Evolutionary conservation across 2,888 invertebrate species (phyloP), one percentile per base, ranked within the genome.

Genomic region (Hydraecia micacea): DNA sequence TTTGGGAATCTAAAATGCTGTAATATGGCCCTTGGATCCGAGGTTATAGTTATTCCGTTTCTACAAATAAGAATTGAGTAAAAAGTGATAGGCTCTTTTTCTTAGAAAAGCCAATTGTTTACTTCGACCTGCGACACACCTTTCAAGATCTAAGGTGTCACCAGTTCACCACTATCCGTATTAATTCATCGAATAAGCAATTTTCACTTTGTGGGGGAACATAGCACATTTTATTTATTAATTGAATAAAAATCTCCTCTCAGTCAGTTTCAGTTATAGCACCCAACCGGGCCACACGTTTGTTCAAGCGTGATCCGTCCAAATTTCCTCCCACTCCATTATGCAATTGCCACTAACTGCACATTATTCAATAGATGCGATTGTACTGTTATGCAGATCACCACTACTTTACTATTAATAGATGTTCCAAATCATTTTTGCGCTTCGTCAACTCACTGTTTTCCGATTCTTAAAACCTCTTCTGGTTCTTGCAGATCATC

Each of bases 261-360:
- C 8, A 36, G 13, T 65, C 15, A 15, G 52, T 39, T 6, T 52
- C n/a, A 42, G 18, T 69, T 49, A n/a, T 13, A 1, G 18, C 76
- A 83, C 81, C 83, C 81, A 52, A 67, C 70, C 21, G 8, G 21
- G 73, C 73, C 18, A 80, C 76, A 62, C 67, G 32, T 49, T 58
- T 32, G 63, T 62, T 75, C n/a, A 77, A 68, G 49, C 42, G 60
- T 32, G 46, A 52, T 58, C 15, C 9, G 62, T 55, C 70, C 36
- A 86, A 39, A 62, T 78, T 84, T 82, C 83, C 84, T 73, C 52
- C 39, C 60, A 63, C 11, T 46, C 69, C 18, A 85, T 84, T 84
- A 85, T 65, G 74, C 79, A 86, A 86, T 86, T 76, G 79, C 65
- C 55, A 32, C 67, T 67, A 71, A 82, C 75, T 86, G 83, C 75